phyloP scores from a whole-genome alignment of 2,888 invertebrate species.

The Aricia artaxerxes region DNA sequence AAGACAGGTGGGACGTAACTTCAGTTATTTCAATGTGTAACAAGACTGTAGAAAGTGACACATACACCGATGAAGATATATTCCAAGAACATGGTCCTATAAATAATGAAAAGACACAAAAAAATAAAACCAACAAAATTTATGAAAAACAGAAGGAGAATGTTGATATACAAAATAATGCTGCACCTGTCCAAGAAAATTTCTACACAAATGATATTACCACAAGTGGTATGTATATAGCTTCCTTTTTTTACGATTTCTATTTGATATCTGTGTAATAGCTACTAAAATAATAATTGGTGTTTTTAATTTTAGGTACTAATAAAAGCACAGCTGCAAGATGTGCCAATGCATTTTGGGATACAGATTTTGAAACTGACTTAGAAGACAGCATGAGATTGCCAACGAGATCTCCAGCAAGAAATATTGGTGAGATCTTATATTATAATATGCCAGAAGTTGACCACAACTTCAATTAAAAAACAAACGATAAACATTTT shows the following conservation, averaged over 20 bases:
- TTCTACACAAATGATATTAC: neutral
- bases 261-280: neutral
- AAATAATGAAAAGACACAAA: conserved; percentile 31
- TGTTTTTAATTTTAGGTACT: conserved; percentile 43
- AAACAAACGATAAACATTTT: too few relatives aligned
- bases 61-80: conserved; percentile 71
- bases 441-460: neutral
- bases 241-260: neutral
- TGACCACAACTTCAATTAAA: neutral
- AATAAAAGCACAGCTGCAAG: conserved; percentile 44
- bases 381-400: conserved; percentile 44
- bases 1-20: conserved; percentile 61
- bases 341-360: conserved; percentile 60
- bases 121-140: conserved; percentile 27
- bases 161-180: conserved; percentile 38
- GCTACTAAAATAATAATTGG: conserved; percentile 2
- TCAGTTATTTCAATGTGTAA: conserved; percentile 58
- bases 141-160: conserved; percentile 29
- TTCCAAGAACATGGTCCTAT: conserved; percentile 43
- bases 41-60: conserved; percentile 60
- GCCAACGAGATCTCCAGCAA: neutral
- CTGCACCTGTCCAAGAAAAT: neutral
- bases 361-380: conserved; percentile 67
- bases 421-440: neutral
- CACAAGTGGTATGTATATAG: neutral